phyloP scores from a whole-genome alignment of 1,140 invertebrate genomes.

The Brachionus rotundiformis region DNA sequence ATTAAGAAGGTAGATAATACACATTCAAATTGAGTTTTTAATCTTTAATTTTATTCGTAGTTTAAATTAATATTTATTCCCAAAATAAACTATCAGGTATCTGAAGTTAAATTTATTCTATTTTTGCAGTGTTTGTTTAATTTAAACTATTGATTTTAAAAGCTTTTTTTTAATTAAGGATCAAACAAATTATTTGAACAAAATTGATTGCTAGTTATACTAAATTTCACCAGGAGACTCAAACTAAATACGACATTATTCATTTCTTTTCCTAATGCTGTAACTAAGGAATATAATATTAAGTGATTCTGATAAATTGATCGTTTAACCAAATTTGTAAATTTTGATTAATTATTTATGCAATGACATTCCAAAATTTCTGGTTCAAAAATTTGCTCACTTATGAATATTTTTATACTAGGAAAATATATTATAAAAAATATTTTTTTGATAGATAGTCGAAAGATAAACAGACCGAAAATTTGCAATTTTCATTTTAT shows the following conservation, averaged over 20 bases:
- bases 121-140: not conserved
- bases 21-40: not conserved
- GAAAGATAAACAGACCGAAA: too few species aligned
- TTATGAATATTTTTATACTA: not conserved
- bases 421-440: not conserved
- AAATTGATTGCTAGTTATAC: not conserved
- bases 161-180: not conserved
- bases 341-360: not conserved
- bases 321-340: not conserved
- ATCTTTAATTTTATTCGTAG: not conserved
- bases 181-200: not conserved
- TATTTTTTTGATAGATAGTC: not conserved
- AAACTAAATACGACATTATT: not conserved
- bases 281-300: not conserved
- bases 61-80: not conserved
- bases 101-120: not conserved
- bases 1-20: not conserved
- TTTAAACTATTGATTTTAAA: not conserved
- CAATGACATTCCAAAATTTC: too few species aligned
- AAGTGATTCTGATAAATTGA: not conserved
- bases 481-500: too few species aligned
- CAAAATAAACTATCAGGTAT: not conserved
- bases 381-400: too few species aligned
- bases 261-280: too few species aligned
- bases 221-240: not conserved